Base-by-base conservation (phyloP, 2,888 invertebrate genomes). In the Campoletis raptor region DNA sequence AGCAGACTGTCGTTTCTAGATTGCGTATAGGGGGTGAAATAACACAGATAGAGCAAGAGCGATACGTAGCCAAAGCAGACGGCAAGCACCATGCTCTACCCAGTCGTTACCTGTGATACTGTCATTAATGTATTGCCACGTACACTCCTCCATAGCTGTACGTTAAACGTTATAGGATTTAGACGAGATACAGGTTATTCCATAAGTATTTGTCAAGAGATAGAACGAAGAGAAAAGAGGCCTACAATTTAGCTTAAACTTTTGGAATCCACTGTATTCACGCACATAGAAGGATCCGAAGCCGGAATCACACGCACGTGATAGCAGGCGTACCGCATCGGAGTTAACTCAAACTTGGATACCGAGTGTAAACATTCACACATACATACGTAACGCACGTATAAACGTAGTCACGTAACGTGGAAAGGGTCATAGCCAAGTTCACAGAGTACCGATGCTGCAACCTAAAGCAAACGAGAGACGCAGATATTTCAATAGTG, bases 51-150 rank as follows among this genome's bases (percentile, higher is more conserved):
- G 73, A 30, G 67, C 30, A 24, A 54, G 61, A 21, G 64, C 64
- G 37, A 40, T 24, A 45, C 66, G 61, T 52, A n/a, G 37, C 79
- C 40, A 57, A 54, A 80, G 54, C 86, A 64, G 83, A 72, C 80
- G 64, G 81, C 76, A 85, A 86, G 80, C 86, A 81, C 85, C 86
- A 85, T 87, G 86, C 86, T 48, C 84, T 64, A 74, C 69, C 66
- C 64, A 72, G 85, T 86, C 88, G 83, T 79, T 84, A 86, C 79
- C 81, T 86, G 86, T 90, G 89, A 88, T 88, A 88, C 90, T 92
- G 92, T 92, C 92, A 92, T 92, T 93, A 92, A 93, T 91, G 92
- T 91, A 92, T 92, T 91, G 91, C 90, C 89, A 83, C 87, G 89
- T 85, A 86, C 82, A 81, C 61, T 52, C n/a, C 45, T 24, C 37